Percentiles rank a stretch among this genome's conserved stretches.
phyloP scores from a whole-genome alignment of 2,113 vertebrate species.

The Neoarius graeffei region DNA sequence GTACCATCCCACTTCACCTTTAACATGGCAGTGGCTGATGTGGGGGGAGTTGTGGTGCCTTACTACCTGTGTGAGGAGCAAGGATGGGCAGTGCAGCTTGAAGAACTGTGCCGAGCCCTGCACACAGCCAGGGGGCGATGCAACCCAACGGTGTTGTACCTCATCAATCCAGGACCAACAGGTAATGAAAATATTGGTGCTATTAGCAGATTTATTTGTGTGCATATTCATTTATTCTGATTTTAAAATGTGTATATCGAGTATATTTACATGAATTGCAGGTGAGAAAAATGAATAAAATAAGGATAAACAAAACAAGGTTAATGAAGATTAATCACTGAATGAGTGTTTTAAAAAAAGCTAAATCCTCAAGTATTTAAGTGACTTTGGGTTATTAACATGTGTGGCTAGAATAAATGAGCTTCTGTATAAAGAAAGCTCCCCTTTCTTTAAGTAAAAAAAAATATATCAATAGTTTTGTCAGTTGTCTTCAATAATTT shows the following conservation, averaged over 20 bases:
- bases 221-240: not conserved
- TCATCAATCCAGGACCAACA: conserved; percentile 76
- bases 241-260: not conserved
- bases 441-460: not conserved
- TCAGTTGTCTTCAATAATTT: not conserved
- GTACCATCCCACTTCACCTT: conserved; percentile 53
- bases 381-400: not conserved
- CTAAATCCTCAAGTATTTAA: not conserved
- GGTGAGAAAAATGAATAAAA: not conserved
- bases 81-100: conserved; percentile 67
- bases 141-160: conserved; percentile 67
- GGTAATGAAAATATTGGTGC: conserved; percentile 54
- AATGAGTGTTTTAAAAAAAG: not conserved
- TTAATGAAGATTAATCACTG: not conserved
- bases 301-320: not conserved
- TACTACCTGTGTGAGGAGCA: conserved; percentile 70
- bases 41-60: conserved; percentile 59
- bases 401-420: not conserved
- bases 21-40: not conserved
- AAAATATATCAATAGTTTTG: not conserved
- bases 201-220: not conserved
- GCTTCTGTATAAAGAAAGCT: not conserved
- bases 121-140: conserved; percentile 59
- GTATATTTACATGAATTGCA: not conserved
- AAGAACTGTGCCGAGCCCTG: conserved; percentile 65